Evolutionary conservation across 1,140 invertebrate species (phyloP).

Genomic region (Oncopodura yosiiana): DNA sequence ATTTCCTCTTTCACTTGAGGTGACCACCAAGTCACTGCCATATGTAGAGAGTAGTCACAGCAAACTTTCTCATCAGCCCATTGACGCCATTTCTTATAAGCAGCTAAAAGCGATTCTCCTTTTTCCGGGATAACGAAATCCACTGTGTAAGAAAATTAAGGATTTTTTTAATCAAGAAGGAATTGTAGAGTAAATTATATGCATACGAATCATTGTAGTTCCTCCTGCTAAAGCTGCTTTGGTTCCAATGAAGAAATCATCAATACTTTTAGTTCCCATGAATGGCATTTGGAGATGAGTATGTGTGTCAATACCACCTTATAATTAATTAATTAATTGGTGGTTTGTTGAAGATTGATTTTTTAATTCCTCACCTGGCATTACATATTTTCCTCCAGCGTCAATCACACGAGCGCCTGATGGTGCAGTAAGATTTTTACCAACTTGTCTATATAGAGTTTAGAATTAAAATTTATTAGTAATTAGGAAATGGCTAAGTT

Average conservation of each 20-base stretch:
- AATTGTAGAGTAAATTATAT: conserved; percentile 11
- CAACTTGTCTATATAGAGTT: conserved; percentile 54
- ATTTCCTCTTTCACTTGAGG: conserved; percentile 67
- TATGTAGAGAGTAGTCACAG: conserved; percentile 93
- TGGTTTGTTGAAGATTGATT: too few relatives aligned
- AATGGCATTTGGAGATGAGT: conserved; percentile 79
- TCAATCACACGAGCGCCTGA: conserved; percentile 68
- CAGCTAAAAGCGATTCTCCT: conserved; percentile 75
- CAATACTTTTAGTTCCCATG: conserved; percentile 66
- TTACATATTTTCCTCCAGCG: conserved; percentile 65
- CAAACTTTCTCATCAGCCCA: conserved; percentile 93
- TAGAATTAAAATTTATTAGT: too few relatives aligned
- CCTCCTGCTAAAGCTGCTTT: conserved; percentile 80
- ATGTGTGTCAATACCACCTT: conserved; percentile 76
- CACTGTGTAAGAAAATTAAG: too few relatives aligned
- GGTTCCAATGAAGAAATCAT: conserved; percentile 85
- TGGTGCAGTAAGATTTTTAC: conserved; percentile 66
- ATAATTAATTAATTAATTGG: too few relatives aligned
- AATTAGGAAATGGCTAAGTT: too few relatives aligned
- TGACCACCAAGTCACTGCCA: conserved; percentile 85
- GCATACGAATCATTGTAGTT: conserved; percentile 75
- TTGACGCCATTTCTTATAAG: conserved; percentile 78
- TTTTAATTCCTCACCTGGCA: conserved; percentile 56
- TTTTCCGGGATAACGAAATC: conserved; percentile 79
- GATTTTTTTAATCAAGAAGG: too few relatives aligned